phyloP scores from a whole-genome alignment of 2,888 invertebrate species.

The Pandemis heparana region DNA sequence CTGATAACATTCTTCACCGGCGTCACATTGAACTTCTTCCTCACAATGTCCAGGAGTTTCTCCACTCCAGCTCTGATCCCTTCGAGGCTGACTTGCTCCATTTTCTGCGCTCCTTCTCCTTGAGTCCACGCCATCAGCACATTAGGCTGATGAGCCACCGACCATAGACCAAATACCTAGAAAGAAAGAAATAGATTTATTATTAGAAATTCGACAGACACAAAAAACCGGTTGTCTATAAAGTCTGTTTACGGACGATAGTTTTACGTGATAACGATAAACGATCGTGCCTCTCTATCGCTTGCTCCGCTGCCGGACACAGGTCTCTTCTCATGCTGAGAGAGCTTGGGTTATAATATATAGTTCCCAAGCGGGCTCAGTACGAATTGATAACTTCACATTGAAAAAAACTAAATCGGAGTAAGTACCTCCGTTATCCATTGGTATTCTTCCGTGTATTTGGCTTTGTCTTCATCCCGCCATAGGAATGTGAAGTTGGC shows the following conservation, averaged over 20 bases:
- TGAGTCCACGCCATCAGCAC: conserved; percentile 88
- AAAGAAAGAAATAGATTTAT: too few relatives aligned
- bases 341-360: too few relatives aligned
- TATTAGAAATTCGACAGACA: too few relatives aligned
- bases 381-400: too few relatives aligned
- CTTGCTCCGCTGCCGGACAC: too few relatives aligned
- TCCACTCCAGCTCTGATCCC: conserved; percentile 83
- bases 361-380: too few relatives aligned
- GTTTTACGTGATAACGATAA: too few relatives aligned
- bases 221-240: too few relatives aligned
- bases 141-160: conserved; percentile 86
- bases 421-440: conserved; percentile 84
- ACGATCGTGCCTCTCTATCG: too few relatives aligned
- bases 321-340: too few relatives aligned
- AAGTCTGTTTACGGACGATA: too few relatives aligned
- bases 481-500: conserved; percentile 85
- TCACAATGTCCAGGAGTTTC: conserved; percentile 82
- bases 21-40: conserved; percentile 79
- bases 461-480: conserved; percentile 80
- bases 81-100: conserved; percentile 85
- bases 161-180: conserved; percentile 84
- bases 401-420: too few relatives aligned
- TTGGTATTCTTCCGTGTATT: conserved; percentile 72
- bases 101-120: conserved; percentile 86
- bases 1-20: conserved; percentile 81